Evolutionary conservation across 2,113 vertebrate species (phyloP).

Genomic region (Oxyura jamaicensis): DNA sequence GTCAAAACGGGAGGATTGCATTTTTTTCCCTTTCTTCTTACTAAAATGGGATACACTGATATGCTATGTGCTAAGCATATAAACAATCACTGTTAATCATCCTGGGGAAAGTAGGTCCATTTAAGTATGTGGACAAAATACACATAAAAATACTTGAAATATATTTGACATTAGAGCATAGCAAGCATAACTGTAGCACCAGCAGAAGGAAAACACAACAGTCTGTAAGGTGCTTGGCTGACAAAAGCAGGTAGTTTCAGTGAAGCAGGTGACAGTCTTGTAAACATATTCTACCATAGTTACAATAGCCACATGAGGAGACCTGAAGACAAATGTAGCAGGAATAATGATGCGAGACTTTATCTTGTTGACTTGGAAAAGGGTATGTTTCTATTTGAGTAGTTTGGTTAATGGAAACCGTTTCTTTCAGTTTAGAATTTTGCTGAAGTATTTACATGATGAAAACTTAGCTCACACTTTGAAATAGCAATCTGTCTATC

Average conservation of each 20-base stretch:
- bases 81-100: background rate
- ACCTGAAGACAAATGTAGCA: background rate
- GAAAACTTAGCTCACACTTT: background rate
- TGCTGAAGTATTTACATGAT: background rate
- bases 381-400: background rate
- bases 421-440: background rate
- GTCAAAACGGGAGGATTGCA: background rate
- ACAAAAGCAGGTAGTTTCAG: background rate
- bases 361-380: background rate
- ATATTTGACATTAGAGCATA: background rate
- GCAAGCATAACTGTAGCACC: background rate
- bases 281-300: background rate
- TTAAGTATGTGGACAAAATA: background rate
- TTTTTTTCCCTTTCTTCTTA: background rate
- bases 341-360: background rate
- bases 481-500: background rate
- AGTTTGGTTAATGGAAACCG: background rate
- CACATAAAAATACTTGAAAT: background rate
- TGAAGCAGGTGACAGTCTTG: background rate
- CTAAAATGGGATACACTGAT: background rate
- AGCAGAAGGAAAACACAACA: background rate
- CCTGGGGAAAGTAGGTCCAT: background rate
- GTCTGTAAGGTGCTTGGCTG: background rate
- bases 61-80: background rate
- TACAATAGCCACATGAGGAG: background rate